Evolutionary conservation across 2,113 vertebrate genomes (phyloP), one percentile per base, ranked within the genome.

Genomic region (Panthera leo): DNA sequence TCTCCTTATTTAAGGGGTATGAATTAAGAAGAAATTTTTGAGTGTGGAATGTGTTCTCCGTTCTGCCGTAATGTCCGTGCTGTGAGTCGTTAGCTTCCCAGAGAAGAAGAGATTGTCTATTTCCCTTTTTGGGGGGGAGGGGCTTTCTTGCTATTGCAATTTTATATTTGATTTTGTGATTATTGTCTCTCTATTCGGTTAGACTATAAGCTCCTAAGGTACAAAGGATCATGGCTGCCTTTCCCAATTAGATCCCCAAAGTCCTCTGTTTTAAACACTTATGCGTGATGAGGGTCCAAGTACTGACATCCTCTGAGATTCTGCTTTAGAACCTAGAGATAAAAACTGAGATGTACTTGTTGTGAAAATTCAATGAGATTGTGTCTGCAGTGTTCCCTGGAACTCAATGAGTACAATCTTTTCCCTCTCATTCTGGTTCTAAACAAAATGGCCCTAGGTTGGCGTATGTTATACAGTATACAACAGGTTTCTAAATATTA

Each of bases 91-190:
- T 39, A 48, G 13, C 9, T 75, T 55, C 10, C 36, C 45, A 67
- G 55, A 75, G 12, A 55, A 83, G 42, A 76, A 78, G n/a, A 75
- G 36, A 36, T 21, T 13, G 3, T 48, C 11, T 18, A 13, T 18
- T 23, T 68, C 0, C 2, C 31, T 51, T 84, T 67, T 36, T 58
- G 0, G 0, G 7, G 83, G 45, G 45, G 45, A 2, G 8, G 34
- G 9, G 5, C 21, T 76, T 55, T 5, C 21, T 89, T 68, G 48
- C 7, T n/a, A 65, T 21, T 53, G 19, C 85, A n/a, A 42, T 65
- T 65, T 63, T 70, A 19, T 76, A 42, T 90, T 85, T 65, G 5
- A 71, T 78, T 84, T 45, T 70, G 34, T 79, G 79, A 85, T 68
- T 70, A 53, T 61, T 45, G 11, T 73, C 36, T n/a, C 27, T 75